phyloP scores from a whole-genome alignment of 2,888 invertebrate species.

The Xanthia icteritia region DNA sequence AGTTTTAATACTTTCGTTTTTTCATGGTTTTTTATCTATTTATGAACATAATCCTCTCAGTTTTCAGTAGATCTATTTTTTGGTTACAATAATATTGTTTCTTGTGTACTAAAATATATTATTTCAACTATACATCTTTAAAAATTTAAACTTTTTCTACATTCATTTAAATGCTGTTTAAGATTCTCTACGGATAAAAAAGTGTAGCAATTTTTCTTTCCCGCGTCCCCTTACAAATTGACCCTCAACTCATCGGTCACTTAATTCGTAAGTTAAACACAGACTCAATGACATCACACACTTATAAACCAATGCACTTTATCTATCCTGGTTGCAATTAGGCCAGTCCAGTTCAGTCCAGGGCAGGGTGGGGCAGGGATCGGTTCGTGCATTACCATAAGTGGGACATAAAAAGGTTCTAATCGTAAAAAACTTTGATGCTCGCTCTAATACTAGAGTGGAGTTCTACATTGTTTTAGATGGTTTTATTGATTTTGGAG shows the following conservation, averaged over 20 bases:
- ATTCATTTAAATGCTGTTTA: too few species aligned
- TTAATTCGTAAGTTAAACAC: conserved; percentile 53
- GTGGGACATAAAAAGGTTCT: conserved; percentile 78
- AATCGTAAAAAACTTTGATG: conserved; percentile 71
- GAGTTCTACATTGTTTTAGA: conserved; percentile 47
- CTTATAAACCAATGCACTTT: conserved; percentile 74
- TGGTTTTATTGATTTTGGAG: conserved; percentile 53
- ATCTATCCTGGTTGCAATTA: conserved; percentile 75
- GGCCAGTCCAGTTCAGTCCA: conserved; percentile 47
- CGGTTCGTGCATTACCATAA: conserved; percentile 76
- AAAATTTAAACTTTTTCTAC: too few species aligned
- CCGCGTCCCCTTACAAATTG: conserved; percentile 40
- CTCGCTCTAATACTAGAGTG: conserved; percentile 54
- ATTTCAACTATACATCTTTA: too few species aligned
- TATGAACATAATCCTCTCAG: neutral
- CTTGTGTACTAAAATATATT: too few species aligned
- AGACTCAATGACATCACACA: conserved; percentile 70
- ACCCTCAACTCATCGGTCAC: conserved; percentile 22
- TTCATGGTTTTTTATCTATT: neutral
- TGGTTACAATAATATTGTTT: too few species aligned
- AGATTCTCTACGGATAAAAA: too few species aligned
- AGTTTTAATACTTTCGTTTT: conserved; percentile 9
- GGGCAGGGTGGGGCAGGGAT: conserved; percentile 51
- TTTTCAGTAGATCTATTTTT: too few species aligned
- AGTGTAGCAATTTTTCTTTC: too few species aligned